Percentiles rank a stretch among this genome's conserved stretches.
Conservation (phyloP, 2,888 invertebrate species). For the Eristalinus sepulchralis region DNA sequence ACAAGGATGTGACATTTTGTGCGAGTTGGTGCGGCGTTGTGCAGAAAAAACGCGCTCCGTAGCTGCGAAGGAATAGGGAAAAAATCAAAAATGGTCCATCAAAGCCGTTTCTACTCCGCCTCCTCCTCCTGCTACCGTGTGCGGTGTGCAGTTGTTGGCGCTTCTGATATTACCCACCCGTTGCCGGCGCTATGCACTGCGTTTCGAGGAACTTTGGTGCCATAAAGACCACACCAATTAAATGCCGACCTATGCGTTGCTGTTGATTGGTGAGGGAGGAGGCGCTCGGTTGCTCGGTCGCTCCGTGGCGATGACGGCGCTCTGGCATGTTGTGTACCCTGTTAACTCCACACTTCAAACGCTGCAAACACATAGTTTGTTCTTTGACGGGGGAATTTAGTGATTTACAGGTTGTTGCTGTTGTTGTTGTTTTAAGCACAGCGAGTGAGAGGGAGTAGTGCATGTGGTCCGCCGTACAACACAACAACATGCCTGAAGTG, state of each 20-base stretch:
- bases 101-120: conserved; percentile 50
- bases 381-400: conserved; percentile 62
- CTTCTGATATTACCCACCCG: conserved; percentile 48
- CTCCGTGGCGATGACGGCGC: conserved; percentile 14
- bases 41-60: conserved; percentile 46
- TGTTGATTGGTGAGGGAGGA: conserved; percentile 53
- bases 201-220: conserved; percentile 67
- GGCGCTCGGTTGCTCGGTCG: conserved; percentile 38
- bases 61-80: not conserved
- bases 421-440: not conserved
- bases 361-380: conserved; percentile 39
- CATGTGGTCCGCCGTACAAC: conserved; percentile 28
- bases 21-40: conserved; percentile 32
- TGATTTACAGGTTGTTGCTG: conserved; percentile 68
- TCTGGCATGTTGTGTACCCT: conserved; percentile 4
- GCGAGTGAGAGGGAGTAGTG: conserved; percentile 17
- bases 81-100: conserved; percentile 39
- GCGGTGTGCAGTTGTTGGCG: conserved; percentile 22
- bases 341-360: conserved; percentile 58
- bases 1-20: conserved; percentile 70
- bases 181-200: conserved; percentile 39
- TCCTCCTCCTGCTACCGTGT: conserved; percentile 12
- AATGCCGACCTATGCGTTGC: conserved; percentile 68
- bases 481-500: not conserved
- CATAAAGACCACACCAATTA: conserved; percentile 70